Evolutionary conservation across 2,113 vertebrate species (phyloP).

Genomic region (Pogonocichla stellata): DNA sequence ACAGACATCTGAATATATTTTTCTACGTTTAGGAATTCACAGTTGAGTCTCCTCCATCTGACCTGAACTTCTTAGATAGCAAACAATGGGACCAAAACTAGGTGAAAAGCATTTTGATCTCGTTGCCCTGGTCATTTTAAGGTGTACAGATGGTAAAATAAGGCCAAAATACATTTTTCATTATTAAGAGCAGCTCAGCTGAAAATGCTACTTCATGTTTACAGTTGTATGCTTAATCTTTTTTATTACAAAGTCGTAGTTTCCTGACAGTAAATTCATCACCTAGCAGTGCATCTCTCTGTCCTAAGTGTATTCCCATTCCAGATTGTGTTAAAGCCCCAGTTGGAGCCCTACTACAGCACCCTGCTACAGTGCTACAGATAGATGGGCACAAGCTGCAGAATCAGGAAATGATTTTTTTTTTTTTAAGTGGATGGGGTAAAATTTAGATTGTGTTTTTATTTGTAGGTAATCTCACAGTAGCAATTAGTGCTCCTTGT

Average conservation of each 20-base stretch:
- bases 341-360: background rate
- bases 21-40: slow-evolving; percentile 8
- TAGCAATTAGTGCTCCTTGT: background rate
- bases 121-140: background rate
- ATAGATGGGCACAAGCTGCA: background rate
- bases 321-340: background rate
- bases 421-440: background rate
- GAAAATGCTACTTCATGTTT: slow-evolving; percentile 30
- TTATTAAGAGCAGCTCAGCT: slow-evolving; percentile 43
- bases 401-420: background rate
- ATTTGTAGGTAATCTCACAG: background rate
- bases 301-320: background rate
- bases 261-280: background rate
- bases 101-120: background rate
- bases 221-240: slow-evolving; percentile 31
- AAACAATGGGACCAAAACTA: background rate
- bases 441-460: slow-evolving; percentile 36
- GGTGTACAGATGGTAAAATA: background rate
- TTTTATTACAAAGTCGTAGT: slow-evolving; percentile 34
- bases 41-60: background rate
- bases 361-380: background rate
- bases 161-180: slow-evolving; percentile 25
- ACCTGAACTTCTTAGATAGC: background rate
- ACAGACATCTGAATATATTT: background rate
- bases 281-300: background rate